phyloP scores from a whole-genome alignment of 2,113 vertebrate species.

The Genyomyrus donnyi region DNA sequence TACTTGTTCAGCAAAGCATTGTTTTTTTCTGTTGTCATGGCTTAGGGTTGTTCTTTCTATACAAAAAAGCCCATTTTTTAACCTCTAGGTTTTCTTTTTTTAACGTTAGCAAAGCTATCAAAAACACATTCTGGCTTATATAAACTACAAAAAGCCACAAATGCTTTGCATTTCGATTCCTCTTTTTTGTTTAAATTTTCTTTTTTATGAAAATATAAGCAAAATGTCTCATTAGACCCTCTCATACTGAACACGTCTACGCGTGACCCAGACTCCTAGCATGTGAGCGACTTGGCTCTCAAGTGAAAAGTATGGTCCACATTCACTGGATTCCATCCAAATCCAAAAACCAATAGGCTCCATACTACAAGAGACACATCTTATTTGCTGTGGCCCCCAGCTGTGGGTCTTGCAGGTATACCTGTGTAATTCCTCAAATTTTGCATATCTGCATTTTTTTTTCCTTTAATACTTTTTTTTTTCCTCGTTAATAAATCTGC shows the following conservation, averaged over 20 bases:
- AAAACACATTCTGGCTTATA: constrained; percentile 73
- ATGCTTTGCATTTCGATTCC: constrained; percentile 90
- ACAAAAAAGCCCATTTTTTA: constrained; percentile 70
- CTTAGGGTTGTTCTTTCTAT: constrained; percentile 61
- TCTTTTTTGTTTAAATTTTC: constrained; percentile 59
- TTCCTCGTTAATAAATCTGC: constrained; percentile 75
- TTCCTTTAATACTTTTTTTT: constrained; percentile 68
- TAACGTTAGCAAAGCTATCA: constrained; percentile 77
- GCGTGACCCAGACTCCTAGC: constrained; percentile 75
- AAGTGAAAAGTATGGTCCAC: constrained; percentile 72
- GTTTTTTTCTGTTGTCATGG: constrained; percentile 66
- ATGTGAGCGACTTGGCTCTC: constrained; percentile 78
- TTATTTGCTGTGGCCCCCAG: constrained; percentile 48
- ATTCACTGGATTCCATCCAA: constrained; percentile 55
- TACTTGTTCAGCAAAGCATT: constrained; percentile 73
- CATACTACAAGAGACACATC: constrained; percentile 57
- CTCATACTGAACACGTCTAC: constrained; percentile 89
- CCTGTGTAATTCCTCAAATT: constrained; percentile 93
- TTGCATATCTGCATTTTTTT: constrained; percentile 96
- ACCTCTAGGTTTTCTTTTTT: constrained; percentile 66
- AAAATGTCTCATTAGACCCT: constrained; percentile 96
- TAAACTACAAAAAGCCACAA: constrained; percentile 80
- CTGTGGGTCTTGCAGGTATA: constrained; percentile 72
- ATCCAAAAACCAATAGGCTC: constrained; percentile 57
- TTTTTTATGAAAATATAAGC: constrained; percentile 99